phyloP scores from a whole-genome alignment of 1,140 invertebrate genomes.

The Parasteatoda tepidariorum region DNA sequence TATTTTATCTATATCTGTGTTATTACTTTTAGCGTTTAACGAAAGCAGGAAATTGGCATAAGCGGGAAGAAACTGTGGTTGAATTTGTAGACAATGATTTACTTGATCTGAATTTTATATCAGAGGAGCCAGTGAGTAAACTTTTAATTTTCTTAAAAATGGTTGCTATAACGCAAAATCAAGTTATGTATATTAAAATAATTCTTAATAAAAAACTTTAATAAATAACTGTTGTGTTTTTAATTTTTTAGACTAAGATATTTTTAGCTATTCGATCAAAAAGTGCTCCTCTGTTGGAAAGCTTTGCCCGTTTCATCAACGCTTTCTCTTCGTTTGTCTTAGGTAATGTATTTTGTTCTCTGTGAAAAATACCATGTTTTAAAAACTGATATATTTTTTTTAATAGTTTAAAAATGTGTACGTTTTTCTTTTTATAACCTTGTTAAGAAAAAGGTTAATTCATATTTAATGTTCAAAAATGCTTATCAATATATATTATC shows the following conservation, averaged over 20 bases:
- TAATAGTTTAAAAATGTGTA: too few relatives aligned
- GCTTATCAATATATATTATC: too few relatives aligned
- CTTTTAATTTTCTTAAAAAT: background rate
- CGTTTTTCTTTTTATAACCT: too few relatives aligned
- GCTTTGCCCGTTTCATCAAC: constrained; percentile 74
- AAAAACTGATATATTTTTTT: too few relatives aligned
- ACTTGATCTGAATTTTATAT: background rate
- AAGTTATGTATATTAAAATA: background rate
- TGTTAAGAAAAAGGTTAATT: too few relatives aligned
- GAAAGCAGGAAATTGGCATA: constrained; percentile 24
- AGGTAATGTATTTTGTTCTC: too few relatives aligned
- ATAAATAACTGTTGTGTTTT: background rate
- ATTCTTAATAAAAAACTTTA: background rate
- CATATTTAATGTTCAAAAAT: too few relatives aligned
- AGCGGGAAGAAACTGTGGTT: constrained; percentile 16
- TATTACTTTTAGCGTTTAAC: constrained; percentile 37
- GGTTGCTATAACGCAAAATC: background rate
- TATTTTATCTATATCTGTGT: background rate
- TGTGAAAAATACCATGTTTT: too few relatives aligned
- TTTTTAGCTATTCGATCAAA: background rate
- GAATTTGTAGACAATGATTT: constrained; percentile 31
- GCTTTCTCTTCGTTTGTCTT: constrained; percentile 72
- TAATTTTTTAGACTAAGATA: constrained; percentile 5
- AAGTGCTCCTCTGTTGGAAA: constrained; percentile 41
- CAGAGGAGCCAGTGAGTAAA: background rate